Base-by-base conservation (phyloP, 53 echinoderm and acorn worm genomes). In the Hippasteria phrygiana region DNA sequence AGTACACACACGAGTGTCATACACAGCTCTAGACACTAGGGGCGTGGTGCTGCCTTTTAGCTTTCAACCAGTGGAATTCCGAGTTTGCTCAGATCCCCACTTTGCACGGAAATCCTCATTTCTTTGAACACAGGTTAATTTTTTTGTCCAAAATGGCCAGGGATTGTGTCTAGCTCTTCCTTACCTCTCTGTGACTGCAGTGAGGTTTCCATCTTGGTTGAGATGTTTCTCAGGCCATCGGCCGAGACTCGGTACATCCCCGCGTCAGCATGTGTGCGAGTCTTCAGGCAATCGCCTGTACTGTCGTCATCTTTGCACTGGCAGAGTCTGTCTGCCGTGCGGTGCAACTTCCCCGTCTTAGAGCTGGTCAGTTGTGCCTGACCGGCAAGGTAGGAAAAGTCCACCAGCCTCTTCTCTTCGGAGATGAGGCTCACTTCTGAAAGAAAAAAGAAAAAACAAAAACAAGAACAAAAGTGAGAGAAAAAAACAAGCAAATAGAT, bases 361-460 rank as follows among this genome's bases (percentile, higher is more conserved):
- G 53, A 69, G 24, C 27, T 20, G 32, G 24, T 38, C 35, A 35
- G n/a, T 12, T 64, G 36, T 20, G 70, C 35, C 39, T 48, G 85
- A 20, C 38, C 31, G 37, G 11, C 53, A 42, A 85, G 71, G 85
- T 36, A 85, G n/a, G 85, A 85, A 34, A 50, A 69, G 34, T 20
- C 33, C 1, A 28, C 11, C 18, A 33, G 50, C 24, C 24, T 22
- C 51, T 24, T 37, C 5, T 17, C 36, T 11, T 71, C 85, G 3
- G 85, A 69, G 39, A 85, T 35, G 17, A 33, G 53, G 5, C 69
- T 51, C 51, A 71, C 70, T 27, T 37, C 85, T 85, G 71, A 26
- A 10, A 32, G 64, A 37, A 22, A 32, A n/a, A 55, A 33, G 35
- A 79, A 20, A 62, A 13, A n/a, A n/a, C n/a, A n/a, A n/a, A n/a